These are phyloP conservation scores for Agrypnus murinus DNA, from an alignment of 2,888 invertebrate species.

Conservation along the genomic window DNA sequence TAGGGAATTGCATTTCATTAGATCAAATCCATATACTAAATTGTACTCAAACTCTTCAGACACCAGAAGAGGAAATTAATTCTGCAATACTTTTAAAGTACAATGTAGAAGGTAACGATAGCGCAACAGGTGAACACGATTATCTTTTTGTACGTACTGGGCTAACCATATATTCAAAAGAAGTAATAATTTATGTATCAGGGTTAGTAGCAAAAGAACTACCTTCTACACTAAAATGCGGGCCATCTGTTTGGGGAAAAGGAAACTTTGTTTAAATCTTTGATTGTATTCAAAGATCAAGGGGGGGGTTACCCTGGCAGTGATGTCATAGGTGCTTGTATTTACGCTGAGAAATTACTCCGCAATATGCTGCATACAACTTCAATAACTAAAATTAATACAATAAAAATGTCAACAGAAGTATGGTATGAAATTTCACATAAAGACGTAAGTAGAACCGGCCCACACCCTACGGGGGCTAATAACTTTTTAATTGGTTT, in stretches of 20 bases:
- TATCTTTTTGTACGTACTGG: background rate
- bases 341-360: background rate
- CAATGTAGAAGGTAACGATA: no score
- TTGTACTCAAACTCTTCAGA: background rate
- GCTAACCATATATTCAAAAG: background rate
- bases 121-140: background rate
- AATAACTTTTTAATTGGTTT: no score
- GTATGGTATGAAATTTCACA: background rate
- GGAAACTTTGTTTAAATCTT: background rate
- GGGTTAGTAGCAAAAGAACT: background rate
- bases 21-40: conserved; percentile 20
- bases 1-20: conserved; percentile 54
- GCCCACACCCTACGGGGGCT: no score
- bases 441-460: no score
- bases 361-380: no score
- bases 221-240: background rate
- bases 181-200: background rate
- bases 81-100: no score
- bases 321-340: background rate
- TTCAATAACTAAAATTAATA: background rate
- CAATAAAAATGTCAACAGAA: background rate
- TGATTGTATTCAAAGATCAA: background rate
- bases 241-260: background rate
- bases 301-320: background rate
- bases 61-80: no score